These are phyloP conservation scores for Nylanderia fulva DNA, from an alignment of 1,140 invertebrate genomes.

Conservation along the genomic window DNA sequence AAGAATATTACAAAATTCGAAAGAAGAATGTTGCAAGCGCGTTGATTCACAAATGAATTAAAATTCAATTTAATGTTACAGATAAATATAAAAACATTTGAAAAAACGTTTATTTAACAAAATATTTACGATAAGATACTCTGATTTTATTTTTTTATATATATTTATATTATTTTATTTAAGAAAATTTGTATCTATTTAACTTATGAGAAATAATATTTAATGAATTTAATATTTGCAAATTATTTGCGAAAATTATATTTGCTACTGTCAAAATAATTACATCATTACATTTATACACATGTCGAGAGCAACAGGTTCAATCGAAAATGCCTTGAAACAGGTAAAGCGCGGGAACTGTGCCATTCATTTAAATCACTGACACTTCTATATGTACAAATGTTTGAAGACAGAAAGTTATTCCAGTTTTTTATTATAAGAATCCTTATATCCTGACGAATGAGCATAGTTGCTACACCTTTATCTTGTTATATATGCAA, in stretches of 20 bases:
- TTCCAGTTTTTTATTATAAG: not conserved
- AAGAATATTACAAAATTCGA: not conserved
- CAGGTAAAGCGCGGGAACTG: constrained; percentile 62
- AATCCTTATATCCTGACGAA: constrained; percentile 20
- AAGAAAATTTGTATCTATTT: too few relatives aligned
- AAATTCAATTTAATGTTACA: not conserved
- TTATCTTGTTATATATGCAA: constrained; percentile 10
- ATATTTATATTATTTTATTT: not conserved
- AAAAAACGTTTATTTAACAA: too few relatives aligned
- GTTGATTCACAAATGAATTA: not conserved
- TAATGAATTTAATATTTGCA: not conserved
- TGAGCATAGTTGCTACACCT: not conserved
- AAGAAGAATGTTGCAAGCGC: not conserved
- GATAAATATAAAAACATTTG: not conserved
- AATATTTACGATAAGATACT: not conserved
- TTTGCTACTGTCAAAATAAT: not conserved
- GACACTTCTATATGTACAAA: not conserved
- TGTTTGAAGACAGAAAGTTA: not conserved
- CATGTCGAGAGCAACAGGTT: constrained; percentile 47
- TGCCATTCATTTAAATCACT: constrained; percentile 59
- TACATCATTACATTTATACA: not conserved
- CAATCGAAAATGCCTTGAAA: constrained; percentile 15
- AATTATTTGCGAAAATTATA: not conserved
- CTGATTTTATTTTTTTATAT: not conserved
- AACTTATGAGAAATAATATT: not conserved